A percentile compares a stretch with the other conserved stretches of the same genome.
phyloP scores from a whole-genome alignment of 2,888 invertebrate genomes.

The Cheilosia vulpina region DNA sequence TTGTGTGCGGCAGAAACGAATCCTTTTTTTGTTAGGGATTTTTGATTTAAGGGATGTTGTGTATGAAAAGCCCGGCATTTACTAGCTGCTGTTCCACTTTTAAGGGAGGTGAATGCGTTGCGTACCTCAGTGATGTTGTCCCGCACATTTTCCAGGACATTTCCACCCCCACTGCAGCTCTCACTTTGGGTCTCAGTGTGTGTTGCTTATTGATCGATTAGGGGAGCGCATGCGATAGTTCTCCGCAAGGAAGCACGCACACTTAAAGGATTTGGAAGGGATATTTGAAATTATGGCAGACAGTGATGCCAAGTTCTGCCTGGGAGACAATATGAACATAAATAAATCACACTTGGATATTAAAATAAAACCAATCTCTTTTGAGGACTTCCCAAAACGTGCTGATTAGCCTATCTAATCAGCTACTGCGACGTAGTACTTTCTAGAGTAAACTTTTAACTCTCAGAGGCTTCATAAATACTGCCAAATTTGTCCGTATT shows the following conservation, averaged over 20 bases:
- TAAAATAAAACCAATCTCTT: no score
- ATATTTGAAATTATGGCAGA: slow-evolving; percentile 37
- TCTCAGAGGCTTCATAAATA: background rate
- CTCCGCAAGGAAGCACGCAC: slow-evolving; percentile 30
- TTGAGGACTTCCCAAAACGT: no score
- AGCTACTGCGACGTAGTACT: background rate
- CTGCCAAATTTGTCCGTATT: background rate
- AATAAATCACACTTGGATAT: no score
- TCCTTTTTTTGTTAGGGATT: background rate
- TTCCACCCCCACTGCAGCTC: slow-evolving; percentile 6
- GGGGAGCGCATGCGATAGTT: slow-evolving; percentile 60
- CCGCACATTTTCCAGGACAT: slow-evolving; percentile 64
- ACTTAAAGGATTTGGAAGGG: background rate
- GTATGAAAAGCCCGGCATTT: slow-evolving; percentile 59
- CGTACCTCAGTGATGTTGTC: slow-evolving; percentile 37
- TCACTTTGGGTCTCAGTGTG: slow-evolving; percentile 1
- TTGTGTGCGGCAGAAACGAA: slow-evolving; percentile 30
- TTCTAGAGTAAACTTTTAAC: background rate
- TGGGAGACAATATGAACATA: no score
- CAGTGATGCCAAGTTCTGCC: slow-evolving; percentile 47
- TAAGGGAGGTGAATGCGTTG: slow-evolving; percentile 26
- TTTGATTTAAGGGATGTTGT: slow-evolving; percentile 15
- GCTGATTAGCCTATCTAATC: background rate
- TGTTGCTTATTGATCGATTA: slow-evolving; percentile 66
- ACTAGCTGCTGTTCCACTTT: slow-evolving; percentile 57